Evolutionary conservation across 2,797 vertebrate genomes (phyloP), one percentile per base, ranked within the genome.

Genomic region (Notamacropus eugenii): DNA sequence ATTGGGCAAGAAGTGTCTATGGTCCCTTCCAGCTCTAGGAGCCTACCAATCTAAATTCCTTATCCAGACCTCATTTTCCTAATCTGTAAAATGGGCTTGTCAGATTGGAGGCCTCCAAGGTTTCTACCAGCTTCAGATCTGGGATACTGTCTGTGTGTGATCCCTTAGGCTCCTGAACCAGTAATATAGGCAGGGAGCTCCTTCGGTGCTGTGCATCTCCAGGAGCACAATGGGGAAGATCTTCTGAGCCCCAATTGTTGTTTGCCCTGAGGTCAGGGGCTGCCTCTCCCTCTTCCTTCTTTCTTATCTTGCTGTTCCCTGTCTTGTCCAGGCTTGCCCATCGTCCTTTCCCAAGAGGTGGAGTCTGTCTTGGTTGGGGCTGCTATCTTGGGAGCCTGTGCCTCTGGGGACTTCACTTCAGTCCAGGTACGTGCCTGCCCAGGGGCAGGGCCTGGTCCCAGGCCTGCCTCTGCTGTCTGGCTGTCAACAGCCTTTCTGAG

Each of bases 321-420:
- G 91, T 98, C 94, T 93, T 98, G 92, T 34, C 4, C 96, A 99
- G 99, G 99, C 52, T 97, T 99, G 95, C 99, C 99, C 56, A 98
- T 99, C 90, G 99, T 99, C 96, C 97, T 99, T 97, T 99, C 99
- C 31, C 98, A 99, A 97, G 99, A 99, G 98, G 99, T 98, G 95
- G 99, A 99, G 98, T 99, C 99, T 67, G 99, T 99, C 94, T 98
- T 99, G 93, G 98, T 99, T 94, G 99, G 99, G 56, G 99, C 99
- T 96, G 99, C 99, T 95, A 97, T 99, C 97, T 99, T 99, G 95
- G 99, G 99, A 97, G 99, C 99, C 52, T 99, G 99, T 98, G 99
- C 99, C 59, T 99, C 99, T 34, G 98, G 98, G 90, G 99, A 99
- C 98, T 99, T 99, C 98, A 90, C 97, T 95, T 99, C 99, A 46